phyloP scores from a whole-genome alignment of 2,888 invertebrate genomes.

The Lithophane semibrunnea region DNA sequence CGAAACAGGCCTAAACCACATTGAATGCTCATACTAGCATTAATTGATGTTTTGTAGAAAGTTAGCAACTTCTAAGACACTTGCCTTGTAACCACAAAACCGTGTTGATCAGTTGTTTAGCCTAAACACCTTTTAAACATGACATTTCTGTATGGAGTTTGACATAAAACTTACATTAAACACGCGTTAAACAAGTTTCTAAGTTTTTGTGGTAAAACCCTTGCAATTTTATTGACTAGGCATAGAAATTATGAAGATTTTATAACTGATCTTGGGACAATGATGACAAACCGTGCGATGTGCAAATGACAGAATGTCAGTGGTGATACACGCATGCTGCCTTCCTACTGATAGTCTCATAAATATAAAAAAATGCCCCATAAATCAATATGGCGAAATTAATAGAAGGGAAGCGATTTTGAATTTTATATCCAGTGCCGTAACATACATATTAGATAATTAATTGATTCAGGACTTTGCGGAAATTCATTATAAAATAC shows the following conservation, averaged over 20 bases:
- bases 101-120: no score
- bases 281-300: slow-evolving; percentile 84
- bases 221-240: not conserved
- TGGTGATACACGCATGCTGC: slow-evolving; percentile 86
- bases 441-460: not conserved
- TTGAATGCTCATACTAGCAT: not conserved
- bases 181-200: no score
- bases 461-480: no score
- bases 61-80: not conserved
- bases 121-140: no score
- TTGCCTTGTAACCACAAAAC: not conserved
- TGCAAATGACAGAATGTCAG: slow-evolving; percentile 76
- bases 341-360: slow-evolving; percentile 82
- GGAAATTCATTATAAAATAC: no score
- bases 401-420: not conserved
- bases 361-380: not conserved
- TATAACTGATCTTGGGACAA: slow-evolving; percentile 40
- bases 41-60: not conserved
- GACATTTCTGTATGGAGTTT: no score
- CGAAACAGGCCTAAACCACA: not conserved
- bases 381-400: not conserved
- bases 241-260: not conserved
- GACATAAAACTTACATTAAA: no score
- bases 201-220: no score
- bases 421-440: not conserved